A percentile compares a stretch with the other conserved stretches of the same genome.
phyloP scores from a whole-genome alignment of 2,888 invertebrate species.

The Pterobdella sp. region DNA sequence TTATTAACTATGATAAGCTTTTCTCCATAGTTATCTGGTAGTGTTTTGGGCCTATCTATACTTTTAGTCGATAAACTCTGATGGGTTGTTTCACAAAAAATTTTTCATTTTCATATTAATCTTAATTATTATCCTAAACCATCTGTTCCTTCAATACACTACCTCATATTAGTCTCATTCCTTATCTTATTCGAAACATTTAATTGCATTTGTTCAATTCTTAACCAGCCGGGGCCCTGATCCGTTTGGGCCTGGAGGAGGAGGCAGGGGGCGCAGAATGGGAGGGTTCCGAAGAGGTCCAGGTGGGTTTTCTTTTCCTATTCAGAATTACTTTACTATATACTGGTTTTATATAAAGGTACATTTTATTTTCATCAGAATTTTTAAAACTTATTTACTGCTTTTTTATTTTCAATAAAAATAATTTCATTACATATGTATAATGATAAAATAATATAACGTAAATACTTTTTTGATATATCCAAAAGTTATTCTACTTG shows the following conservation, averaged over 20 bases:
- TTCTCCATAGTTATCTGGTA: too few relatives aligned
- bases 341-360: not conserved
- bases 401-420: not conserved
- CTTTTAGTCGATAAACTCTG: too few relatives aligned
- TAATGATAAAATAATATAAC: not conserved
- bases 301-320: slow-evolving; percentile 16
- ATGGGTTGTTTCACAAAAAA: too few relatives aligned
- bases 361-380: not conserved
- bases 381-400: slow-evolving; percentile 9
- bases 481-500: not conserved
- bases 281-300: slow-evolving; percentile 45
- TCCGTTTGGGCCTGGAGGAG: slow-evolving; percentile 34
- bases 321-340: not conserved
- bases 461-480: not conserved
- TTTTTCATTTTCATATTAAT: not conserved
- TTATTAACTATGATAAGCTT: too few relatives aligned
- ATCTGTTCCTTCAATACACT: too few relatives aligned
- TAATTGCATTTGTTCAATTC: not conserved
- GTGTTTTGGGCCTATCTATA: too few relatives aligned
- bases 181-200: too few relatives aligned
- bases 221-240: slow-evolving; percentile 28
- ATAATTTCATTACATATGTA: not conserved
- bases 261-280: slow-evolving; percentile 42
- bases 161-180: too few relatives aligned
- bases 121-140: not conserved